Base-by-base conservation (phyloP, 2,797 vertebrate species). In the Anguilla marmorata region DNA sequence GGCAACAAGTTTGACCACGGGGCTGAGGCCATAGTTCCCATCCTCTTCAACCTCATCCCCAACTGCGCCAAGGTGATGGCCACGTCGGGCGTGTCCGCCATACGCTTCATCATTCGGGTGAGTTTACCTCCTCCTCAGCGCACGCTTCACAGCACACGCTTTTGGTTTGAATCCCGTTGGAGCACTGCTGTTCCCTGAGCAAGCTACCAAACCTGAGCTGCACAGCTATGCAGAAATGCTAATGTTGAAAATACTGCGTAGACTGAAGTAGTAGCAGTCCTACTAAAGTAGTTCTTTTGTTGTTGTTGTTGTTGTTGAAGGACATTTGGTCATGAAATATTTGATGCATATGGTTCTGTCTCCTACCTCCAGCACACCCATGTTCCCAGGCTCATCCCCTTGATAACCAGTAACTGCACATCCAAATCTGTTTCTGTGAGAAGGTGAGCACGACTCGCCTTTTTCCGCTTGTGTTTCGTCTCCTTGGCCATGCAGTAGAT, bases 1-100 rank as follows among this genome's bases (percentile, higher is more conserved):
- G 98, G 98, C 89, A 99, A 99, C 94, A 99, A 97, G 92, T 99
- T 99, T 92, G 98, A 99, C 93, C 98, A 99, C 88, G 98, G 98
- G 85, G 98, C 98, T 2, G 98, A 99, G 95, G 98, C 97, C 91
- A 99, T 99, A 33, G 97, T 99, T 91, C 98, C 98, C 76, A 97
- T 98, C 37, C 96, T 99, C 89, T 99, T 99, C 93, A 99, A 99
- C 93, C 97, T 99, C 92, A 97, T 99, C 92, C 98, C 98, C 91
- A 99, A 99, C 93, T 98, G 98, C 93, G 98, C 98, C 93, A 99
- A 99, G 96, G 94, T 99, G 92, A 99, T 99, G 98, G 97, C 98
- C 85, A 97, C 96, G n/a, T 99, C 98, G 0, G 98, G 98, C 8
- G 98, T 97, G 0, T 97, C 96, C 0, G 98, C 98, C 83, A 99